Evolutionary conservation across 2,888 invertebrate genomes (phyloP), one percentile per base, ranked within the genome.

Genomic region (Leptopilina drosophilae): DNA sequence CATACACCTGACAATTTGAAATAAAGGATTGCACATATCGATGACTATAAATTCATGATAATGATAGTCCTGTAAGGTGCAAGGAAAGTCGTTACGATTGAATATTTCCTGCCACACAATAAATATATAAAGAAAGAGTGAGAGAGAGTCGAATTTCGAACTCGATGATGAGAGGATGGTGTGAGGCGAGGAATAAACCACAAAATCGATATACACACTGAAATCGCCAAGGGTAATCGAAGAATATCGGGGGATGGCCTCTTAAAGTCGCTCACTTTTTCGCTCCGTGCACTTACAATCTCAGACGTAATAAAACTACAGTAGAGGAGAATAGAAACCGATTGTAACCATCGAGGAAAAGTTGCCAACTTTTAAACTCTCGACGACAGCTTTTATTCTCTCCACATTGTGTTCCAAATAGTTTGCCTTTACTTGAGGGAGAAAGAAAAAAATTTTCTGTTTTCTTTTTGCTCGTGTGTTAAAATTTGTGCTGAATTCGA

Each of bases 291-390:
- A 87, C 90, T 90, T 87, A 90, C 90, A 87, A 89, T 82, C 81
- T 87, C 88, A 90, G 90, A 90, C 89, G 90, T 87, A 90, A 90
- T 90, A 90, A 90, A 89, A 90, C 90, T 89, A 89, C 87, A 85
- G 42, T 42, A 33, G 33, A 33, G 33, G 2, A 33, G 33, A 33
- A 6, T 42, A 87, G 87, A 86, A 86, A 87, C 88, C 86, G 89
- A 83, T 87, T 86, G 87, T 88, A 89, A 90, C 88, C 90, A 89
- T 88, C 86, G 86, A 88, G 88, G 33, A 33, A 88, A 89, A 89
- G 89, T 90, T 69, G 69, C 26, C n/a, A 53, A 49, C 26, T 53
- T 26, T 53, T 20, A 59, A 59, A 14, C n/a, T n/a, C 59, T n/a
- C 15, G n/a, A n/a, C n/a, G n/a, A 59, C 5, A n/a, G 14, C n/a